Conservation (phyloP, 2,797 vertebrate genomes). For the Labeo calbasu region DNA sequence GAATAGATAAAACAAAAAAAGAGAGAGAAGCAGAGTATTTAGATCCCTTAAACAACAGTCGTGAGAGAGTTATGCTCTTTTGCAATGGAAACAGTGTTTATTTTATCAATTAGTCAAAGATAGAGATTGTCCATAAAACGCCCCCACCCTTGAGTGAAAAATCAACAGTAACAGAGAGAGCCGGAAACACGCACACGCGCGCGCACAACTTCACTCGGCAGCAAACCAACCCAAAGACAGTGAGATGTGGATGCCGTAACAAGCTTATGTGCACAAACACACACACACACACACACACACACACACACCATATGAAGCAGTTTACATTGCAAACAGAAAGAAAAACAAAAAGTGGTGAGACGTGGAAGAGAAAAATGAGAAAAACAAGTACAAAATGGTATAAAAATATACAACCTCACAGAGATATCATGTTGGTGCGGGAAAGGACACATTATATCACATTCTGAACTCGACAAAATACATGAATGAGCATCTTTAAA, state of each 20-base stretch:
- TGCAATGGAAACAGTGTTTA: slow-evolving; percentile 83
- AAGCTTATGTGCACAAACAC: slow-evolving; percentile 58
- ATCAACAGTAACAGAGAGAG: slow-evolving; percentile 83
- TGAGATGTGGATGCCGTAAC: slow-evolving; percentile 78
- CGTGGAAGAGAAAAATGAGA: slow-evolving; percentile 86
- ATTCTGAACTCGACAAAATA: slow-evolving; percentile 74
- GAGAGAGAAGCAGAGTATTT: slow-evolving; percentile 92
- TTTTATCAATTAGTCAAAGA: slow-evolving; percentile 81
- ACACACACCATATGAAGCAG: slow-evolving; percentile 85
- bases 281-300: slow-evolving; percentile 64
- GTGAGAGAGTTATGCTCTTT: slow-evolving; percentile 76
- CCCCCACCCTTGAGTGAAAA: slow-evolving; percentile 89
- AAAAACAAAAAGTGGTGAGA: slow-evolving; percentile 78
- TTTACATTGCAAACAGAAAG: slow-evolving; percentile 83
- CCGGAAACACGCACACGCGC: slow-evolving; percentile 75
- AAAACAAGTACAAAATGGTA: slow-evolving; percentile 87
- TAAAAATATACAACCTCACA: slow-evolving; percentile 96
- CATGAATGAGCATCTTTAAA: slow-evolving; percentile 73
- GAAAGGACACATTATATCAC: slow-evolving; percentile 71
- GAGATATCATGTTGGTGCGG: slow-evolving; percentile 88
- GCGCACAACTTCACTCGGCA: slow-evolving; percentile 72
- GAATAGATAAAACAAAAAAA: slow-evolving; percentile 76
- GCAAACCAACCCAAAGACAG: slow-evolving; percentile 74
- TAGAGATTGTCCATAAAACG: slow-evolving; percentile 94
- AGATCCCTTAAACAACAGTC: slow-evolving; percentile 80